Evolutionary conservation across 2,113 vertebrate genomes (phyloP).

Genomic region (Pungitius pungitius): DNA sequence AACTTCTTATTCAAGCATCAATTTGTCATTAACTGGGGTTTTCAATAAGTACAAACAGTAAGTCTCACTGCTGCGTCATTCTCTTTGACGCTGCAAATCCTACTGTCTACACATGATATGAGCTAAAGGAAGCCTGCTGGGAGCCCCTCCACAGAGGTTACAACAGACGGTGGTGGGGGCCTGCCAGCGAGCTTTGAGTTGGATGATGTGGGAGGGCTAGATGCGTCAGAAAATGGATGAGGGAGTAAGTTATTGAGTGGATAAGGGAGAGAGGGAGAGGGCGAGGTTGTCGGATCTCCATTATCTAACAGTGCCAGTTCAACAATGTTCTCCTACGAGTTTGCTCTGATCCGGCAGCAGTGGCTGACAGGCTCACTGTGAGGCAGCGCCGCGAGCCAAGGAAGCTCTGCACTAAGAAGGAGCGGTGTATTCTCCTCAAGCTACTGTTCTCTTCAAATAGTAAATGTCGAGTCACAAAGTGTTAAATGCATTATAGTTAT

Average conservation of each 20-base stretch:
- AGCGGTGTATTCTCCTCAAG: background rate
- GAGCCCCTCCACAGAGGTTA: slow-evolving; percentile 19
- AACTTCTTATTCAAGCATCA: slow-evolving; percentile 12
- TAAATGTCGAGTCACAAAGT: background rate
- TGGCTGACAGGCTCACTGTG: slow-evolving; percentile 40
- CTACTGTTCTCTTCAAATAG: slow-evolving; percentile 4
- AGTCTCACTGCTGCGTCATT: slow-evolving; percentile 9
- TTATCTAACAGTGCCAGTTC: slow-evolving; percentile 25
- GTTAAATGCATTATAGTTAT: background rate
- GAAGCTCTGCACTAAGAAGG: slow-evolving; percentile 7
- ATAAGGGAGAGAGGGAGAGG: background rate
- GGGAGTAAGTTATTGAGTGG: slow-evolving; percentile 1
- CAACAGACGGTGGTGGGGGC: slow-evolving; percentile 23
- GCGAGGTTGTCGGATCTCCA: slow-evolving; percentile 7
- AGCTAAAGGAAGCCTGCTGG: slow-evolving; percentile 11
- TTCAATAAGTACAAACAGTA: slow-evolving; percentile 23
- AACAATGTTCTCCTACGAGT: slow-evolving; percentile 31
- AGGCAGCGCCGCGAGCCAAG: slow-evolving; percentile 6
- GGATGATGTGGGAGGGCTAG: slow-evolving; percentile 47
- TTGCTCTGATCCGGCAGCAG: slow-evolving; percentile 43
- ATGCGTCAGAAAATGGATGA: slow-evolving; percentile 41
- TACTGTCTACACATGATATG: slow-evolving; percentile 2
- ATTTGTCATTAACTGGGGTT: slow-evolving; percentile 28
- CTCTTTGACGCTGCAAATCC: background rate
- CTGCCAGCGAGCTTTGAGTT: slow-evolving; percentile 11